Conservation (phyloP, 2,113 vertebrate genomes). For the Calcarius ornatus region DNA sequence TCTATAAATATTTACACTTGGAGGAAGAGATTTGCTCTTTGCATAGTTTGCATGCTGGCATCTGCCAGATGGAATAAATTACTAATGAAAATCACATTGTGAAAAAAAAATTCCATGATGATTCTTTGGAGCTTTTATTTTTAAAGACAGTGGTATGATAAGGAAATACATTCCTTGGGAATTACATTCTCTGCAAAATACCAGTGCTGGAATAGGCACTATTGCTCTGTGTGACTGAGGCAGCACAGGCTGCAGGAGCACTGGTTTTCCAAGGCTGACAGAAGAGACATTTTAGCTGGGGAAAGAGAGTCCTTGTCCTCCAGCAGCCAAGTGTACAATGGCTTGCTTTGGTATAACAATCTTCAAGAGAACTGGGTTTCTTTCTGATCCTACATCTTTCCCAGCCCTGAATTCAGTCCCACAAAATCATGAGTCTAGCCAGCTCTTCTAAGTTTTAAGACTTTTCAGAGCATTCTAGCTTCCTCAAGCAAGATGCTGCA, state of each 20-base stretch:
- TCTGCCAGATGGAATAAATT: constrained; percentile 39
- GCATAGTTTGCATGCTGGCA: constrained; percentile 24
- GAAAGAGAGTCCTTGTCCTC: neutral
- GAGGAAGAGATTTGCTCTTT: constrained; percentile 39
- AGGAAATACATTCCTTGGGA: neutral
- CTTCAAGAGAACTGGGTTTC: neutral
- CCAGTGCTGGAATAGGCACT: neutral
- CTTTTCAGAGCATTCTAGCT: neutral
- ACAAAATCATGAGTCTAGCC: neutral
- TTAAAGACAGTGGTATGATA: neutral
- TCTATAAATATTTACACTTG: constrained; percentile 52
- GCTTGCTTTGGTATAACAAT: neutral
- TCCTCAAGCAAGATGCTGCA: neutral
- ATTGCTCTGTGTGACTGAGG: neutral
- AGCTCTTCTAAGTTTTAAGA: neutral
- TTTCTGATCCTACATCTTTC: neutral
- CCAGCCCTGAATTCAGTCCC: neutral
- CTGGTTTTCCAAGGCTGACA: neutral
- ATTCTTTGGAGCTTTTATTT: neutral
- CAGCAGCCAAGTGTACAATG: neutral
- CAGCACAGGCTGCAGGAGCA: neutral
- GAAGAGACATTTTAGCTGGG: neutral
- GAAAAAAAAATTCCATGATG: neutral
- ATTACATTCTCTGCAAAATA: neutral
- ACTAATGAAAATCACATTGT: constrained; percentile 8